Base-by-base conservation (phyloP, 2,888 invertebrate genomes). In the Crossocerus cetratus region DNA sequence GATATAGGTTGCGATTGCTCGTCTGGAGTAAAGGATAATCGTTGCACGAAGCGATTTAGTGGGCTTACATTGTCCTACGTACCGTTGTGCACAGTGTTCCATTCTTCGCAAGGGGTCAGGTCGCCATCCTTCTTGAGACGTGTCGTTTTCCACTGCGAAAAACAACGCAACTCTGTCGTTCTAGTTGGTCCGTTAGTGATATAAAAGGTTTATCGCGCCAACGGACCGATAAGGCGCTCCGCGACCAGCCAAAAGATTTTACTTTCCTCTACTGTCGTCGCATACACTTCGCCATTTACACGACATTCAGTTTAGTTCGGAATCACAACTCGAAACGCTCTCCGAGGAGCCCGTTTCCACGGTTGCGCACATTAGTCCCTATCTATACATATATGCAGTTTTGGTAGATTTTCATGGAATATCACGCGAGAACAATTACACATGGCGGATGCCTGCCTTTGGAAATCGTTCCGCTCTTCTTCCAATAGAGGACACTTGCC, bases 91-190 rank as follows among this genome's bases (percentile, higher is more conserved):
- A 84, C 83, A 84, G 86, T 86, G 84, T 86, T 87, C 87, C 89
- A 88, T 88, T 86, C 86, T 87, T 87, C 81, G 83, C 72, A 75
- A 77, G 81, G 86, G 87, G 87, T 89, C 88, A 88, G 85, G 86
- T 88, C 84, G 87, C 86, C 88, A 88, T 89, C 84, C 85, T 83
- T 81, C 81, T 70, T 69, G 64, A 80, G 72, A 82, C 82, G 77
- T 81, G 77, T 80, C 77, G 77, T 80, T 83, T 79, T 72, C 69
- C 70, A 72, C 75, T 61, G 62, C 72, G 77, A 76, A 76, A 81
- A 80, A 78, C 74, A 73, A 71, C 69, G 72, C 44, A 69, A 72
- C 55, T 44, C 59, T 70, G 22, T 68, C 67, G 69, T 63, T 55
- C 61, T 58, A 56, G 53, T 63, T 64, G 74, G 58, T 63, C 72